Percentiles rank a stretch among this genome's conserved stretches.
These are phyloP conservation scores for Erythrolamprus reginae DNA, from an alignment of 2,113 vertebrate genomes.

Conservation along the genomic window DNA sequence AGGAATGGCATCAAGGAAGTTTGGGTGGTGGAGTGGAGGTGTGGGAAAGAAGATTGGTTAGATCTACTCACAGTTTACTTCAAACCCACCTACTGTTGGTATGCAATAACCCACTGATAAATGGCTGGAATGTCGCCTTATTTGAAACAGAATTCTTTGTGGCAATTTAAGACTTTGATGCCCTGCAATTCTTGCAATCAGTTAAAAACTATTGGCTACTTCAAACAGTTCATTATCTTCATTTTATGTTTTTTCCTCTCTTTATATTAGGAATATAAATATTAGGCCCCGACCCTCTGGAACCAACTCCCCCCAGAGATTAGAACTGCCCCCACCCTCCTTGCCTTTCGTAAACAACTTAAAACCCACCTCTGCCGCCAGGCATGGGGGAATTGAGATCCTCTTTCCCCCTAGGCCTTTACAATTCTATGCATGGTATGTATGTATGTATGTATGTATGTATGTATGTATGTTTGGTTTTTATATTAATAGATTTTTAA, in stretches of 20 bases:
- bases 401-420: too few relatives aligned
- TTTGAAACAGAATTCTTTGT: slow-evolving; percentile 11
- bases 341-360: too few relatives aligned
- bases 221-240: slow-evolving; percentile 33
- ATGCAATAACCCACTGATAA: neutral
- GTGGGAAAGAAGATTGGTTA: neutral
- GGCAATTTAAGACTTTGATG: slow-evolving; percentile 23
- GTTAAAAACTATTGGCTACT: slow-evolving; percentile 48
- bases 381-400: too few relatives aligned
- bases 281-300: too few relatives aligned
- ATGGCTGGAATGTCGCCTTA: neutral
- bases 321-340: too few relatives aligned
- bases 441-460: too few relatives aligned
- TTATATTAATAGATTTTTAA: too few relatives aligned
- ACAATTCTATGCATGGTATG: too few relatives aligned
- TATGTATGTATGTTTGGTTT: too few relatives aligned
- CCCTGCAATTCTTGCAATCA: slow-evolving; percentile 39
- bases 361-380: too few relatives aligned
- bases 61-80: neutral
- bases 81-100: neutral
- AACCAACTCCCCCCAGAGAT: too few relatives aligned
- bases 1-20: neutral
- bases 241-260: slow-evolving; percentile 40
- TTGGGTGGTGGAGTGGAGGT: neutral
- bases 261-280: slow-evolving; percentile 58